Percentiles rank a stretch among this genome's conserved stretches.
Conservation (phyloP, 2,797 vertebrate genomes). For the Cottoperca gobio region DNA sequence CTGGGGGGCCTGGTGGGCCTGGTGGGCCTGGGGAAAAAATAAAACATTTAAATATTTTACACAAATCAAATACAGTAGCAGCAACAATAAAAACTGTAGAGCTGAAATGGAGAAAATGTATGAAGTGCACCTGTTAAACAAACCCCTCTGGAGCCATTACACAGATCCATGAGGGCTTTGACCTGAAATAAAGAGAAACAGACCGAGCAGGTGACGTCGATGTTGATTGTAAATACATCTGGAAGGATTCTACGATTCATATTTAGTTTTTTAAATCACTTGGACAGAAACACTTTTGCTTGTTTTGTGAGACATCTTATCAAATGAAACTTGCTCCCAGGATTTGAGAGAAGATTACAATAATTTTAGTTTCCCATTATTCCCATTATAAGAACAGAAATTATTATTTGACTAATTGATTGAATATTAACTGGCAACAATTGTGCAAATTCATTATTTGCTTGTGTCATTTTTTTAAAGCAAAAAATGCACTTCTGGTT, state of each 20-base stretch:
- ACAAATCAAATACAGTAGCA: background rate
- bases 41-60: background rate
- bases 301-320: background rate
- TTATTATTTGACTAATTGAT: background rate
- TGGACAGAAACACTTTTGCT: background rate
- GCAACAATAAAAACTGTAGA: background rate
- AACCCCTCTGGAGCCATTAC: constrained; percentile 88
- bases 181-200: constrained; percentile 77
- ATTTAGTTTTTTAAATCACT: constrained; percentile 2
- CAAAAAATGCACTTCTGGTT: background rate
- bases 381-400: background rate
- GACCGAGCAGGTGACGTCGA: background rate
- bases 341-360: background rate
- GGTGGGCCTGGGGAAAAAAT: constrained; percentile 3
- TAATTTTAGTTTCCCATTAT: background rate
- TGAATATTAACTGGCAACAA: background rate
- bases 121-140: constrained; percentile 89
- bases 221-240: background rate
- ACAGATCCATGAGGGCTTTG: constrained; percentile 88
- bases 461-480: background rate
- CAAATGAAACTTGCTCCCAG: background rate
- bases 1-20: constrained; percentile 90
- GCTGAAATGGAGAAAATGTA: background rate
- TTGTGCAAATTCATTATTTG: background rate
- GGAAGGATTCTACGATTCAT: background rate